phyloP scores from a whole-genome alignment of 2,113 vertebrate genomes.

The Cyprichromis sp. region DNA sequence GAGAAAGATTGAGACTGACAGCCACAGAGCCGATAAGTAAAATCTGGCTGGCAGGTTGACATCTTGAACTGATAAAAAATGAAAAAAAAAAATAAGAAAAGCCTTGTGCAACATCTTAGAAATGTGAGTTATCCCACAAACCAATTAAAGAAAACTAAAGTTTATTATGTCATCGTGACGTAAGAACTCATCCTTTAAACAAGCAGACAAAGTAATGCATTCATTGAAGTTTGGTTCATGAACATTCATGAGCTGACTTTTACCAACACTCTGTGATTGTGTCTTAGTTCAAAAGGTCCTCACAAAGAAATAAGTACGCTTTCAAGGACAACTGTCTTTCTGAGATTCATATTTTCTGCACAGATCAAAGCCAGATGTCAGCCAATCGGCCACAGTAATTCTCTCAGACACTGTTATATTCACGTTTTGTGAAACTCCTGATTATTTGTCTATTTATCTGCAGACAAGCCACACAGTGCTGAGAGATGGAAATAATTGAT shows the following conservation, averaged over 20 bases:
- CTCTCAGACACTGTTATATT: background rate
- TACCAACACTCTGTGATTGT: background rate
- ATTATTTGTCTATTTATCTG: conserved; percentile 11
- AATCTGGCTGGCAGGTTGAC: background rate
- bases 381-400: background rate
- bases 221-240: background rate
- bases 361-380: conserved; percentile 21
- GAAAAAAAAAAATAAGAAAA: background rate
- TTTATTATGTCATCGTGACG: background rate
- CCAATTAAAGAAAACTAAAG: background rate
- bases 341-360: background rate
- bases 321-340: background rate
- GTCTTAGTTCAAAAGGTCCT: background rate
- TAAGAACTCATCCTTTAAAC: background rate
- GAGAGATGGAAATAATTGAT: background rate
- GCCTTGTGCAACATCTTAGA: background rate
- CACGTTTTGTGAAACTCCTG: background rate
- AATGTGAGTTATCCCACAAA: background rate
- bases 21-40: background rate
- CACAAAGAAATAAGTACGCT: background rate
- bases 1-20: background rate
- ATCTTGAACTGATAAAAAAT: background rate
- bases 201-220: background rate
- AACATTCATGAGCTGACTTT: background rate
- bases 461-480: background rate